phyloP scores from a whole-genome alignment of 2,888 invertebrate species.

The Caenorhabditis sp. region DNA sequence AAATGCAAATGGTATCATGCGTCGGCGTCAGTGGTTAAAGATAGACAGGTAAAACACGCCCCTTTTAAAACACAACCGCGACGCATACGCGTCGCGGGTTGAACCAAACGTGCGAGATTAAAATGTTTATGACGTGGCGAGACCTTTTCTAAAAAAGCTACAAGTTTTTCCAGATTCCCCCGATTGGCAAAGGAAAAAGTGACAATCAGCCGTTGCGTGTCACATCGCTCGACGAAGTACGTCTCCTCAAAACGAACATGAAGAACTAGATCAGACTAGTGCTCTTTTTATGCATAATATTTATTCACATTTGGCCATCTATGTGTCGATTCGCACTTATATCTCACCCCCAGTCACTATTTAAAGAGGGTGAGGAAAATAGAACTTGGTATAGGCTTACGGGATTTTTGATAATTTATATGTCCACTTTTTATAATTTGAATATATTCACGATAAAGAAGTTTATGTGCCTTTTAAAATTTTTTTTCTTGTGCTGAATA shows the following conservation, averaged over 20 bases:
- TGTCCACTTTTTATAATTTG: slow-evolving; percentile 1
- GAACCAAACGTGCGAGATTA: background rate
- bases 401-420: slow-evolving; percentile 2
- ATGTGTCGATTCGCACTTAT: background rate
- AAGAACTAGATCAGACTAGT: background rate
- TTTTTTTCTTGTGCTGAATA: no score
- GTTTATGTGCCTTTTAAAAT: no score
- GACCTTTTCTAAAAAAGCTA: no score
- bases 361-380: background rate
- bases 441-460: slow-evolving; percentile 1
- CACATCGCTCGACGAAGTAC: slow-evolving; percentile 26
- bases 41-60: slow-evolving; percentile 9
- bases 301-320: background rate
- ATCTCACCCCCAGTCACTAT: background rate
- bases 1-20: slow-evolving; percentile 42
- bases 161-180: slow-evolving; percentile 9
- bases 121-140: no score
- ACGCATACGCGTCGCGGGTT: background rate
- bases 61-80: no score
- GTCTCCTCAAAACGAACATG: slow-evolving; percentile 17
- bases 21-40: slow-evolving; percentile 34
- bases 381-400: background rate
- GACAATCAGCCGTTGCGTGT: slow-evolving; percentile 29
- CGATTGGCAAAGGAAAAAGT: slow-evolving; percentile 26
- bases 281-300: slow-evolving; percentile 1